phyloP scores from a whole-genome alignment of 2,888 invertebrate genomes.

The Trachelus tabidus region DNA sequence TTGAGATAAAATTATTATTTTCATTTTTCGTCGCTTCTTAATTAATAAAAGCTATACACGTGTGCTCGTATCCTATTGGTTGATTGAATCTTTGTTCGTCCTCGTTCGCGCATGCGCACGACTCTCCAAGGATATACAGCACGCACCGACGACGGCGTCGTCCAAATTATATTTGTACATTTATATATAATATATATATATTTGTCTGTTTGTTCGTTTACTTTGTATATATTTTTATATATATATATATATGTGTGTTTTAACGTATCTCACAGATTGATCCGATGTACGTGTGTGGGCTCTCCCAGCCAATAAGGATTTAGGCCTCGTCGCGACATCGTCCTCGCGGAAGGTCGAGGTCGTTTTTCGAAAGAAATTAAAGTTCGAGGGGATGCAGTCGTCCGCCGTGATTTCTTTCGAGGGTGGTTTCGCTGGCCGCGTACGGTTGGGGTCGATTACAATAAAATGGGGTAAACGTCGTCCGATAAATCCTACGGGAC shows the following conservation, averaged over 20 bases:
- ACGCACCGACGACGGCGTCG: background rate
- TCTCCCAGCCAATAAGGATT: background rate
- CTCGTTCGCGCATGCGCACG: background rate
- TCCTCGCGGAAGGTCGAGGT: background rate
- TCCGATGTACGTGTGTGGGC: background rate
- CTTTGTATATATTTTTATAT: background rate
- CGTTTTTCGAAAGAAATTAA: background rate
- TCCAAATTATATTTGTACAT: background rate
- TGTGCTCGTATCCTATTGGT: background rate
- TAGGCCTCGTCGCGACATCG: background rate
- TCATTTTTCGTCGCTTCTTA: background rate
- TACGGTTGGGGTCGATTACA: conserved; percentile 33
- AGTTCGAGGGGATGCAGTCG: conserved; percentile 33
- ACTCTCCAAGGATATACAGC: background rate
- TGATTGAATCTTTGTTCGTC: background rate
- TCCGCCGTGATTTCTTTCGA: conserved; percentile 35
- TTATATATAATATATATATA: background rate
- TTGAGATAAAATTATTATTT: background rate
- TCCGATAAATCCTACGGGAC: conserved; percentile 39
- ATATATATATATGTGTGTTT: background rate
- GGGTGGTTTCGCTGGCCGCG: conserved; percentile 19
- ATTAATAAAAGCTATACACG: background rate
- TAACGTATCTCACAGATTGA: background rate
- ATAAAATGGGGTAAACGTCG: conserved; percentile 38
- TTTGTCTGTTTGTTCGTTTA: too few species aligned